Conservation (phyloP, 2,888 invertebrate genomes). For the Acanthosepion esculentum region DNA sequence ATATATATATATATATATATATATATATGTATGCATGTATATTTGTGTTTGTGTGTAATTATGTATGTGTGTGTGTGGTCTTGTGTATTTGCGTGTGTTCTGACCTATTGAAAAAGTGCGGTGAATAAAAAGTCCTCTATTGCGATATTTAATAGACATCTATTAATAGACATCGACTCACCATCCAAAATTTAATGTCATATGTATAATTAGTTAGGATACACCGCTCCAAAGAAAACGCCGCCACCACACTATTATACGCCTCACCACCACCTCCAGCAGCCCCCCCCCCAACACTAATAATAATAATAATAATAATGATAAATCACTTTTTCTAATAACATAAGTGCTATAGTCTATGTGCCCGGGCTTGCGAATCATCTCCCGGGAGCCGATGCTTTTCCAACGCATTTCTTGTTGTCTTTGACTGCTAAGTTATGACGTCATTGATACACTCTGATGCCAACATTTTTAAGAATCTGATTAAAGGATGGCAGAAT, state of each 20-base stretch:
- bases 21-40: not conserved
- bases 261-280: not conserved
- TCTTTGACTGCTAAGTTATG: slow-evolving; percentile 20
- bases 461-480: not conserved
- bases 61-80: not conserved
- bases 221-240: slow-evolving; percentile 2
- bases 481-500: not conserved
- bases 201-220: slow-evolving; percentile 17
- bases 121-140: not conserved
- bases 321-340: not conserved
- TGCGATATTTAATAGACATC: not conserved
- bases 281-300: not conserved
- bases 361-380: not conserved
- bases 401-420: not conserved
- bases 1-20: too few species aligned
- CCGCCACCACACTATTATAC: too few species aligned
- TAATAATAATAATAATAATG: not conserved
- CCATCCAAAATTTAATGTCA: not conserved
- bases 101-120: not conserved
- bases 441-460: not conserved
- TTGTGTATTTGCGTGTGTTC: not conserved
- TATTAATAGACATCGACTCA: slow-evolving; percentile 15
- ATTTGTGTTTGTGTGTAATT: not conserved
- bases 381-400: not conserved
- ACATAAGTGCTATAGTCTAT: not conserved